These are phyloP conservation scores for Betta splendens DNA, from an alignment of 2,797 vertebrate species.

Conservation along the genomic window DNA sequence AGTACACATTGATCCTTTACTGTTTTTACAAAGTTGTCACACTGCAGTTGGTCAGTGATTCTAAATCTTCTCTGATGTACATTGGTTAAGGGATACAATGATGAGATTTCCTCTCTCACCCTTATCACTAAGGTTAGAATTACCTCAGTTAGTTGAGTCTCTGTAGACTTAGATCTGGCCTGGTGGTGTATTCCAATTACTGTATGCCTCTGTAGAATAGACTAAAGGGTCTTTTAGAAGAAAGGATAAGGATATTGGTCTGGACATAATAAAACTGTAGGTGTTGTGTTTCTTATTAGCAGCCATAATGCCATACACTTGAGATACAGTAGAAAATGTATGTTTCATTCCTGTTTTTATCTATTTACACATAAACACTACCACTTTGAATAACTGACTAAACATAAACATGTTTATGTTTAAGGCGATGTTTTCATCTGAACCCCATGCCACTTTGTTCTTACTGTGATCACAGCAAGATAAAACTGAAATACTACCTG, in stretches of 20 bases:
- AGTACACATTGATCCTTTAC: neutral
- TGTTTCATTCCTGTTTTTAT: neutral
- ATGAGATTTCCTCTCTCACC: too few relatives aligned
- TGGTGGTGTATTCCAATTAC: conserved; percentile 16
- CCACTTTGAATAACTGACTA: too few relatives aligned
- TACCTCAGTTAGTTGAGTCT: too few relatives aligned
- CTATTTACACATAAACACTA: too few relatives aligned
- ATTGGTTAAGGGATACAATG: neutral
- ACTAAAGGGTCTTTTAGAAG: neutral
- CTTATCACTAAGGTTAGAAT: too few relatives aligned
- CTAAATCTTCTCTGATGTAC: neutral
- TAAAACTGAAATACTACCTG: too few relatives aligned
- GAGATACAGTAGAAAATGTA: neutral
- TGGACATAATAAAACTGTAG: too few relatives aligned
- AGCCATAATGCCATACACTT: neutral
- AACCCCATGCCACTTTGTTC: too few relatives aligned
- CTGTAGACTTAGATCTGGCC: too few relatives aligned
- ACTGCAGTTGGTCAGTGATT: neutral
- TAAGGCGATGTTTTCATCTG: too few relatives aligned
- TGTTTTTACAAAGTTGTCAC: neutral
- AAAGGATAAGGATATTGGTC: neutral
- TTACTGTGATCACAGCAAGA: too few relatives aligned
- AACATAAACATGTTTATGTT: too few relatives aligned
- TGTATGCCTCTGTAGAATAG: neutral
- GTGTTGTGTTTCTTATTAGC: neutral